Percentiles rank a stretch among this genome's conserved stretches.
Evolutionary conservation across 1,140 invertebrate genomes (phyloP).

Genomic region (Aethina tumida): DNA sequence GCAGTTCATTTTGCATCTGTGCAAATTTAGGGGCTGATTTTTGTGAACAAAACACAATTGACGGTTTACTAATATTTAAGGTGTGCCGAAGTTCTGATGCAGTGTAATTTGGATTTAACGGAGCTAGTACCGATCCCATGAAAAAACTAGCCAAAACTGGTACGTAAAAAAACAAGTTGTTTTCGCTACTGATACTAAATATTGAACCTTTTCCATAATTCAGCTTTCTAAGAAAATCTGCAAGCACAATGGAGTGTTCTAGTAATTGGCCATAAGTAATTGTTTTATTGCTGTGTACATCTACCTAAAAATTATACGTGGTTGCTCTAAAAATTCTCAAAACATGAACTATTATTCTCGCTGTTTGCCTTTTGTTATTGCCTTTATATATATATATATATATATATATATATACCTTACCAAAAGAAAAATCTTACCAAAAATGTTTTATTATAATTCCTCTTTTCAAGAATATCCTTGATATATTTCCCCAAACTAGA

Average conservation of each 20-base stretch:
- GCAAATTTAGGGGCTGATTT: conserved; percentile 13
- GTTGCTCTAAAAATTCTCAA: too few relatives aligned
- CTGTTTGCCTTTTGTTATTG: too few relatives aligned
- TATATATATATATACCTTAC: too few relatives aligned
- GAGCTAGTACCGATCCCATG: conserved; percentile 41
- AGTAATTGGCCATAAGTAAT: conserved; percentile 13
- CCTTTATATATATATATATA: too few relatives aligned
- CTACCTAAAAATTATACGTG: conserved; percentile 23
- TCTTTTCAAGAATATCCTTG: too few relatives aligned
- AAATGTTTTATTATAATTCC: too few relatives aligned
- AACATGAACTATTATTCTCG: too few relatives aligned
- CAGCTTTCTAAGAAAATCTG: conserved; percentile 12
- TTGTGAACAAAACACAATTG: conserved; percentile 33
- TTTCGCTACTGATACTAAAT: conserved; percentile 46
- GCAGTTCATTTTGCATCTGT: conserved; percentile 7
- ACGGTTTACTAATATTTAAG: conserved; percentile 39
- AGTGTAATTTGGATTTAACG: conserved; percentile 45
- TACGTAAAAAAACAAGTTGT: conserved; percentile 41
- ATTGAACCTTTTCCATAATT: conserved; percentile 22
- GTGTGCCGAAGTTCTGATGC: conserved; percentile 41
- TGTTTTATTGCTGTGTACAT: conserved; percentile 12
- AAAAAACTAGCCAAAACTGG: conserved; percentile 40
- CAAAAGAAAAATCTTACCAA: too few relatives aligned
- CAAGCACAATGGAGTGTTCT: conserved; percentile 13
- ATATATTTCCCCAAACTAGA: too few relatives aligned